phyloP scores from a whole-genome alignment of 1,140 invertebrate species.

The Armadillidium nasatum region DNA sequence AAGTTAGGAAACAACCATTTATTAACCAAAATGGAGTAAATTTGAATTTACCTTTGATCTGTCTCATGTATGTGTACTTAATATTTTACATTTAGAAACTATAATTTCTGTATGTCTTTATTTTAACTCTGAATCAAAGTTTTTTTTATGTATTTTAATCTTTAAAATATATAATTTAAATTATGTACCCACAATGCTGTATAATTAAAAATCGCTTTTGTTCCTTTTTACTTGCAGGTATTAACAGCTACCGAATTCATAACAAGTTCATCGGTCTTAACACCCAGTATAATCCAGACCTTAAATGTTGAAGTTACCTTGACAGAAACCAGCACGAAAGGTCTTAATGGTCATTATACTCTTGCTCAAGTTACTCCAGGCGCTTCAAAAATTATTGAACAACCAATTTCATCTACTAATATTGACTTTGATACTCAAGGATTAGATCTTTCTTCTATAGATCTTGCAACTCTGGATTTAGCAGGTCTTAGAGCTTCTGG shows the following conservation, averaged over 20 bases:
- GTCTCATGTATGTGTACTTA: too few species aligned
- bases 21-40: too few species aligned
- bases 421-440: slow-evolving; percentile 36
- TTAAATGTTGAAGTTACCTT: slow-evolving; percentile 39
- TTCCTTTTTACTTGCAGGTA: slow-evolving; percentile 28
- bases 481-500: slow-evolving; percentile 1
- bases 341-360: slow-evolving; percentile 37
- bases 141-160: too few species aligned
- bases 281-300: slow-evolving; percentile 39
- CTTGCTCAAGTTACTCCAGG: slow-evolving; percentile 36
- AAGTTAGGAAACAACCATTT: too few species aligned
- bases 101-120: too few species aligned
- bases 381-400: slow-evolving; percentile 34
- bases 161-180: too few species aligned
- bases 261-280: slow-evolving; percentile 35
- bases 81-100: too few species aligned
- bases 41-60: too few species aligned
- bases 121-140: too few species aligned
- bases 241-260: slow-evolving; percentile 41
- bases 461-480: slow-evolving; percentile 30
- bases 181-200: too few species aligned
- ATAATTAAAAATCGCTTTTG: too few species aligned
- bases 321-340: slow-evolving; percentile 36
- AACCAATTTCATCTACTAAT: slow-evolving; percentile 33
- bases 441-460: slow-evolving; percentile 36